Base-by-base conservation (phyloP, 2,888 invertebrate genomes). In the Sinelater perroti region DNA sequence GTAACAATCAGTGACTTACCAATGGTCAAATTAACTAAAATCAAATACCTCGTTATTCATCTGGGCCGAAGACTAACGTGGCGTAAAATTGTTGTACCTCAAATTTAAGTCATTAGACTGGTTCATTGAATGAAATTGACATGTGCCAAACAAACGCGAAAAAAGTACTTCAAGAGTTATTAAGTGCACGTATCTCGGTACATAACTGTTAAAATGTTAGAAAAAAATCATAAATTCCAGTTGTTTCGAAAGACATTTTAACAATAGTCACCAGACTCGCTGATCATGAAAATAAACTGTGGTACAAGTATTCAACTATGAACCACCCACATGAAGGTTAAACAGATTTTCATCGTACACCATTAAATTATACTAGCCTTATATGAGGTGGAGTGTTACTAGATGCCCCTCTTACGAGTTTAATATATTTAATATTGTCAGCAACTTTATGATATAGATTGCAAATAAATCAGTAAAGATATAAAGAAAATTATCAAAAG, bases 181-280 rank as follows among this genome's bases (percentile, higher is more conserved):
- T 30, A 30, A n/a, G 11, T 30, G 30, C 30, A 30, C n/a, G n/a
- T n/a, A n/a, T n/a, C 30, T 30, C 31, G 14, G n/a, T 14, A 51
- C n/a, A 10, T 36, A 7, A 42, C 13, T 16, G 51, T 24, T n/a
- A 13, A 21, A 44, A 47, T 20, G 38, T 11, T 46, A 7, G 1
- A 35, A 20, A 10, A 21, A 18, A 21, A 42, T 21, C 24, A 13
- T 4, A 42, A 42, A 42, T 42, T 20, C 7, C 14, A 21, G 20
- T 42, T 21, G 24, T 42, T 10, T 3, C 30, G 11, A 11, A 30
- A 30, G 30, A 30, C 7, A 6, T 24, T 6, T 24, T 24, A 6
- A 24, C 7, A 6, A 6, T 6, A 24, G 24, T 24, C 24, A 7
- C 4, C 24, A 30, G n/a, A 11, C n/a, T 30, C 30, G 30, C 30